A percentile compares a stretch with the other conserved stretches of the same genome.
Conservation (phyloP, 1,140 invertebrate species). For the Neodiprion fabricii region DNA sequence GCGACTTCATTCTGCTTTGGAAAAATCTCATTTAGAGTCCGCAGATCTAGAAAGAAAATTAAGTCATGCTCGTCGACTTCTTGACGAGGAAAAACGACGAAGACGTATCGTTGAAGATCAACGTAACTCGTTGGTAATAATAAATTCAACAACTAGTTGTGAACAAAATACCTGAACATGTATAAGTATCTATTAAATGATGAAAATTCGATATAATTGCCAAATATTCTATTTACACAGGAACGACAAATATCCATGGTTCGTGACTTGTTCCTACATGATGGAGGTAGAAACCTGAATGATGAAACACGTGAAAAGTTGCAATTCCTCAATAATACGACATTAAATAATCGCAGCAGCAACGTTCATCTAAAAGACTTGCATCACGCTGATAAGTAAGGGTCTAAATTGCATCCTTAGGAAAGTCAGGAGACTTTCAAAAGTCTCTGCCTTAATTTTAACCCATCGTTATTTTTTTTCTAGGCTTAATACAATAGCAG, state of each 20-base stretch:
- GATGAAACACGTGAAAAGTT: conserved; percentile 83
- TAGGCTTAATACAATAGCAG: conserved; percentile 72
- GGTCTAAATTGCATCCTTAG: not conserved
- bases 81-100: conserved; percentile 79
- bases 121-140: conserved; percentile 65
- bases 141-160: conserved; percentile 1
- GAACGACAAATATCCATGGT: conserved; percentile 77
- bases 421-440: too few relatives aligned
- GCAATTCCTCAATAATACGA: conserved; percentile 72
- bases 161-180: not conserved
- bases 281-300: conserved; percentile 71
- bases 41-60: conserved; percentile 77
- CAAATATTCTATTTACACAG: conserved; percentile 50
- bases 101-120: conserved; percentile 69
- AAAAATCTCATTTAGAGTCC: conserved; percentile 70
- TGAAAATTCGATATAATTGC: conserved; percentile 8
- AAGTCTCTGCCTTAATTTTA: too few relatives aligned
- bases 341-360: conserved; percentile 51
- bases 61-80: conserved; percentile 75
- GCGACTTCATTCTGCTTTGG: conserved; percentile 70
- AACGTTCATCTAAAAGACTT: conserved; percentile 54
- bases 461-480: conserved; percentile 31
- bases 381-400: conserved; percentile 56
- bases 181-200: conserved; percentile 6
- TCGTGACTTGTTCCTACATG: conserved; percentile 74